A percentile compares a stretch with the other conserved stretches of the same genome.
phyloP scores from a whole-genome alignment of 30 jellyfish, hydroid and myxozoan species.

The Turritopsis dohrnii region DNA sequence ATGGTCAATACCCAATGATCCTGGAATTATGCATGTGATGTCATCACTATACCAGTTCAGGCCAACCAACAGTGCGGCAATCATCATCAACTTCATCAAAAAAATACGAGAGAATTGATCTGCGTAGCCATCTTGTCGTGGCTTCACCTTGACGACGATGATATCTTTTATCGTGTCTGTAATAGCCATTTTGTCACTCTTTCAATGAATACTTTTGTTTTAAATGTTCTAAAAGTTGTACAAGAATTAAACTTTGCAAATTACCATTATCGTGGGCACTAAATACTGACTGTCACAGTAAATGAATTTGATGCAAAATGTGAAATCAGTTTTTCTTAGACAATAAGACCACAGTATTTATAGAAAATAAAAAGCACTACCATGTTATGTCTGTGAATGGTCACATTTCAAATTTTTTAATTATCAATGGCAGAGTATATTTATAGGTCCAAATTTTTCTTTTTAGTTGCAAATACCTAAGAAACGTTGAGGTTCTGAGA shows the following conservation, averaged over 20 bases:
- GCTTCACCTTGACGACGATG: conserved; percentile 19
- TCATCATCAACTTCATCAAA: conserved; percentile 21
- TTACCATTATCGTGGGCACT: too few species aligned
- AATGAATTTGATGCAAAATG: too few species aligned
- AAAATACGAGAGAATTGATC: conserved; percentile 34
- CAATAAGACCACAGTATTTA: too few species aligned
- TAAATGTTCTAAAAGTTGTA: background rate
- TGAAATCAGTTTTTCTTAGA: too few species aligned
- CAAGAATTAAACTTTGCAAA: background rate
- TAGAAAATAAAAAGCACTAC: too few species aligned
- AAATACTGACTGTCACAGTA: too few species aligned
- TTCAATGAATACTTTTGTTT: background rate
- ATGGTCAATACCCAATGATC: conserved; percentile 9
- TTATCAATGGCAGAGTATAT: too few species aligned
- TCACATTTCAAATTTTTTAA: too few species aligned
- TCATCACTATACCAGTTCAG: conserved; percentile 29
- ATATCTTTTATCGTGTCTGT: conserved; percentile 18
- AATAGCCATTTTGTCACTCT: conserved; percentile 6
- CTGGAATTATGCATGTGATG: conserved; percentile 12
- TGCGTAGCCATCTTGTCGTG: conserved; percentile 20
- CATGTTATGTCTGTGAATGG: too few species aligned
- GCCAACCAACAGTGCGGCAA: conserved; percentile 17
- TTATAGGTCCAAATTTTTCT: too few species aligned
- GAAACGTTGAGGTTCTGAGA: too few species aligned
- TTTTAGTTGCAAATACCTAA: too few species aligned